phyloP scores from a whole-genome alignment of 37 sponge, comb jelly and placozoan genomes.

The Crambe crambe region DNA sequence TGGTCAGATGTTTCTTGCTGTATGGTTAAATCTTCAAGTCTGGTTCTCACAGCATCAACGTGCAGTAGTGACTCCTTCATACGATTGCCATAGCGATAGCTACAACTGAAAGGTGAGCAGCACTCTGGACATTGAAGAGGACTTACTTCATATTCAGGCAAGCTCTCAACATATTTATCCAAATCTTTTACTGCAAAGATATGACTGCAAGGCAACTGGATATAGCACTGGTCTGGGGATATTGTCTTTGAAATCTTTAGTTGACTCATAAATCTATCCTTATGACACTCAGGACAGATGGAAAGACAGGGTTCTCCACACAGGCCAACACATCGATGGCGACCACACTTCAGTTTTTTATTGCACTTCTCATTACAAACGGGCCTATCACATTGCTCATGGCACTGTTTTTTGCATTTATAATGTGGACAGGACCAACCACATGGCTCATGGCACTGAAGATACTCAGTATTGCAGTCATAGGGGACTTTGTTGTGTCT shows the following conservation, averaged over 20 bases:
- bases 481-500: background rate
- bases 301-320: conserved; percentile 79
- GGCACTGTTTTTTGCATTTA: conserved; percentile 52
- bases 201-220: conserved; percentile 48
- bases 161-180: conserved; percentile 20
- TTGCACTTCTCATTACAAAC: conserved; percentile 60
- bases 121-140: conserved; percentile 41
- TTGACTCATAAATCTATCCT: conserved; percentile 16
- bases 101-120: background rate
- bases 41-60: conserved; percentile 9
- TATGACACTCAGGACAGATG: conserved; percentile 55
- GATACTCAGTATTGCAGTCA: background rate
- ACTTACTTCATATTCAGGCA: conserved; percentile 2
- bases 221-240: background rate
- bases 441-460: conserved; percentile 36
- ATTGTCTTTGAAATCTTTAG: background rate
- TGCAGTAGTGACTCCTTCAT: conserved; percentile 7
- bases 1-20: background rate
- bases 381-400: conserved; percentile 56
- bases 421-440: conserved; percentile 37
- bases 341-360: conserved; percentile 57
- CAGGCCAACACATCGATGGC: conserved; percentile 64
- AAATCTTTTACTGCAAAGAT: conserved; percentile 42
- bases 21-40: background rate
- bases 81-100: conserved; percentile 44